Base-by-base conservation (phyloP, 2,888 invertebrate genomes). In the Torymus auratus region DNA sequence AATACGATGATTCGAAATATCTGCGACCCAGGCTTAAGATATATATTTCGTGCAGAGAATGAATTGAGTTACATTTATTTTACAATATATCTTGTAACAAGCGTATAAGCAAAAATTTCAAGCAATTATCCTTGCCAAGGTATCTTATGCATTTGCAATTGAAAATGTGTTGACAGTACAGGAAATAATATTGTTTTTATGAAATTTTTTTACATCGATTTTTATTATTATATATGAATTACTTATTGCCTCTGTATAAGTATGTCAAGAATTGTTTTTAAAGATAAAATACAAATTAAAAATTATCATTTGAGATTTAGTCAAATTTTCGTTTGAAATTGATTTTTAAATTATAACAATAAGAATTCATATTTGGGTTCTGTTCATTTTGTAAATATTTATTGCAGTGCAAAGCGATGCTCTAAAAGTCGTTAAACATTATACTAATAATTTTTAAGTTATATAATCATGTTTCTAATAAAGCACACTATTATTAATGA, bases 351-450 rank as follows among this genome's bases (percentile, higher is more conserved):
- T 41, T 62, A 81, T 73, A 41, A 53, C 75, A 78, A 56, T 4
- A 50, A 70, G 56, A 67, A 70, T 71, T 67, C 52, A 50, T 52
- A 55, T n/a, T 53, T 55, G n/a, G 14, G 20, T 52, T 67, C 41
- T 74, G 41, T 53, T 64, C 55, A 75, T 78, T 60, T 65, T 76
- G 11, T 72, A 72, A 76, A 71, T 61, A 60, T 62, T 76, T 68
- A 52, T 76, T 73, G 67, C 2, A 77, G 80, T 80, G 78, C 80
- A 80, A 82, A 82, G 82, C 80, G 78, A 78, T 78, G 80, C 74
- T 78, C 56, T 61, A 14, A 56, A 64, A 55, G 71, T 82, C 67
- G 70, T 74, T 81, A 77, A 77, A 74, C 62, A 56, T 73, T 73
- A 14, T 62, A 72, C 56, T 74, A 71, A 81, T 78, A 14, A 73